phyloP scores from a whole-genome alignment of 1,140 invertebrate species.

The Chironomus striatipennis region DNA sequence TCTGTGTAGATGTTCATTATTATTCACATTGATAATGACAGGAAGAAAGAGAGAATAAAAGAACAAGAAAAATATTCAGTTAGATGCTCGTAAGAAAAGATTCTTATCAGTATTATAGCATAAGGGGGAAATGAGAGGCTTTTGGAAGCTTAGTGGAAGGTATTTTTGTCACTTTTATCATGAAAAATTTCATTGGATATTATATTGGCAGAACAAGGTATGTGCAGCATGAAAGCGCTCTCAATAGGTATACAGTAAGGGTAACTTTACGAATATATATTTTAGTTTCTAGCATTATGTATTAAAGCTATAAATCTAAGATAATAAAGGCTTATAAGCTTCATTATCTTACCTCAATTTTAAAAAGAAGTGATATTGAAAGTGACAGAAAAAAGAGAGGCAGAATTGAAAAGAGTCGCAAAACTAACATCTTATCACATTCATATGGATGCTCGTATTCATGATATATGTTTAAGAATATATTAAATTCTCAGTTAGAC shows the following conservation, averaged over 20 bases:
- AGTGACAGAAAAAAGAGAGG: not conserved
- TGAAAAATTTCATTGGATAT: too few species aligned
- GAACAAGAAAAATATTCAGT: not conserved
- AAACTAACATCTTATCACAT: not conserved
- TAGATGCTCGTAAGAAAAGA: not conserved
- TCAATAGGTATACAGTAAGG: too few species aligned
- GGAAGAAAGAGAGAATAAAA: not conserved
- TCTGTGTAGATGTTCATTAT: not conserved
- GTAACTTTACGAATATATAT: too few species aligned
- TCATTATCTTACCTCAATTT: not conserved
- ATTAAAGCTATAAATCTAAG: not conserved
- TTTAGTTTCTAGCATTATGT: too few species aligned
- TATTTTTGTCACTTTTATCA: too few species aligned
- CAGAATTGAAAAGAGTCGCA: not conserved
- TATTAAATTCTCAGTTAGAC: not conserved
- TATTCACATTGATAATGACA: not conserved
- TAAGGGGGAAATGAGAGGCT: too few species aligned
- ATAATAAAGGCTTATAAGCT: constrained; percentile 13
- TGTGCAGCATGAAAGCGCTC: too few species aligned
- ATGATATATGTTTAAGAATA: not conserved
- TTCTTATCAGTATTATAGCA: too few species aligned
- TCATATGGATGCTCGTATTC: not conserved
- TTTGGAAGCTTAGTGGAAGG: too few species aligned
- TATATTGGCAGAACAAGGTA: too few species aligned
- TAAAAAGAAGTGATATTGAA: not conserved